phyloP scores from a whole-genome alignment of 2,113 vertebrate genomes.

The Ranitomeya imitator region DNA sequence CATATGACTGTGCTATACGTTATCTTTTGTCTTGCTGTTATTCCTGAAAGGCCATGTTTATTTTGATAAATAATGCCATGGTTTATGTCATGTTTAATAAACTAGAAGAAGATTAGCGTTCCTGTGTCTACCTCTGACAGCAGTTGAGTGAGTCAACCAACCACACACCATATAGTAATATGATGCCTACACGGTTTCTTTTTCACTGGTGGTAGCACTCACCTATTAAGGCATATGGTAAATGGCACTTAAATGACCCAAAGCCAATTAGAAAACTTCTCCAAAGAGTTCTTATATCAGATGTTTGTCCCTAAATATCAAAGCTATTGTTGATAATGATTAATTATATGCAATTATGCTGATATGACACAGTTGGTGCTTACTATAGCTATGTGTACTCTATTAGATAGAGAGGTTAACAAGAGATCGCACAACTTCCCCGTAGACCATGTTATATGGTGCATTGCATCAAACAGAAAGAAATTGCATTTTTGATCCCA shows the following conservation, averaged over 20 bases:
- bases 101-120: too few relatives aligned
- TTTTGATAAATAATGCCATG: too few relatives aligned
- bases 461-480: constrained; percentile 45
- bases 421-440: constrained; percentile 46
- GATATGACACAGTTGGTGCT: background rate
- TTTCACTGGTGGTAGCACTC: too few relatives aligned
- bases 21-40: too few relatives aligned
- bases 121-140: too few relatives aligned
- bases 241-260: background rate
- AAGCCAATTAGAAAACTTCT: background rate
- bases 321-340: background rate
- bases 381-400: background rate
- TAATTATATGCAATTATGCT: background rate
- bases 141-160: too few relatives aligned
- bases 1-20: too few relatives aligned
- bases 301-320: background rate
- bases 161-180: too few relatives aligned
- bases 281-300: background rate
- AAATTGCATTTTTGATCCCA: constrained; percentile 53
- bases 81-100: too few relatives aligned
- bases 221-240: background rate
- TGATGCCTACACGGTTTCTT: too few relatives aligned
- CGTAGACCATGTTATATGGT: constrained; percentile 48
- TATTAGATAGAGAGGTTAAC: constrained; percentile 35
- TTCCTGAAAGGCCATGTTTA: too few relatives aligned